Base-by-base conservation (phyloP, 2,888 invertebrate genomes). In the Glaucopsyche alexis region DNA sequence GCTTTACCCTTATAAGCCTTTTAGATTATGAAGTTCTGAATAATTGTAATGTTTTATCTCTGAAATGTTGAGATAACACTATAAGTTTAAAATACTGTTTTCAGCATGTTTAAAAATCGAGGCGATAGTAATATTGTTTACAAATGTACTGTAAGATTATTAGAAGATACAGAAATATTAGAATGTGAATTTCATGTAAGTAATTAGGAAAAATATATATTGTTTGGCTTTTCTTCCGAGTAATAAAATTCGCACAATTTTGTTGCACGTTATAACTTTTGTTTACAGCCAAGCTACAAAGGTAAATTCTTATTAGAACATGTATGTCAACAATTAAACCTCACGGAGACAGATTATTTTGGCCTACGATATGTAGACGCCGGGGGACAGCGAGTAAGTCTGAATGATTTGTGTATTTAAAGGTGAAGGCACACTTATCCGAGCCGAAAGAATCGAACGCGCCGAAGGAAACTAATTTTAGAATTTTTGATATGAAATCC, bases 261-360 rank as follows among this genome's bases (percentile, higher is more conserved):
- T 60, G 6, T 29, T 7, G 13, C 19, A 29, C 13, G 29, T 13
- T 13, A 29, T 29, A 29, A 14, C 29, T 13, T 72, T 76, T 73
- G 73, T 74, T 95, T 95, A 73, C 91, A 97, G 98, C 95, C 96
- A 79, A 96, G 97, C 87, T 96, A 97, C 86, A 98, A 97, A 90
- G 98, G 98, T 76, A 96, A 96, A 89, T 96, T 96, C 90, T 94
- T 99, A 80, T 93, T 98, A 85, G 98, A 98, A 85, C 96, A 97
- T 93, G 96, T 98, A 78, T 98, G 98, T 90, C 96, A 97, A 84
- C 96, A 97, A 87, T 93, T 98, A 81, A 97, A 97, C 91, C 95
- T 99, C 78, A 94, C 96, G 77, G 98, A 98, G 92, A 97, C 97
- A 83, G 98, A 99, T 91, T 98, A 98, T 89, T 98, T 99, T 88